Conservation (phyloP, 2,888 invertebrate genomes). For the Diaperis boleti region DNA sequence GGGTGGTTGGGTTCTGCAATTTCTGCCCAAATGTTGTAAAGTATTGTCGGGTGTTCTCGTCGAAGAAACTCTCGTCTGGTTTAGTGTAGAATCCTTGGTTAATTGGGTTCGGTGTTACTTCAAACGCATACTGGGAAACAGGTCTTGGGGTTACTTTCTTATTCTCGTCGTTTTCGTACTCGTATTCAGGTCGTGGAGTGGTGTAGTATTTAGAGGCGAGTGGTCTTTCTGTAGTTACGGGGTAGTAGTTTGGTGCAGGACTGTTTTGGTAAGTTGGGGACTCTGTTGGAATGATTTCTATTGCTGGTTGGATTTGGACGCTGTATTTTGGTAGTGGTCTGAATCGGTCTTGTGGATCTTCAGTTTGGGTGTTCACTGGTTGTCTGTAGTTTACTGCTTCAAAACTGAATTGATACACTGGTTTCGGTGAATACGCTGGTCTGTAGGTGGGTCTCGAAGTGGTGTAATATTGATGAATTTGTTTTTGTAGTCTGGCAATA, state of each 20-base stretch:
- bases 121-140: constrained; percentile 57
- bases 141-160: constrained; percentile 52
- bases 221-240: constrained; percentile 63
- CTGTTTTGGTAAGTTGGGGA: constrained; percentile 46
- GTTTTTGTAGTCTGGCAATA: constrained; percentile 75
- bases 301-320: constrained; percentile 64
- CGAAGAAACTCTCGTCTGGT: constrained; percentile 77
- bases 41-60: constrained; percentile 81
- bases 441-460: constrained; percentile 67
- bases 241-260: constrained; percentile 49
- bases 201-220: constrained; percentile 69
- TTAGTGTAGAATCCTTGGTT: constrained; percentile 75
- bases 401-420: constrained; percentile 81
- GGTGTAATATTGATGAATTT: constrained; percentile 72
- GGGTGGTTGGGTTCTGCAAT: constrained; percentile 68
- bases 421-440: constrained; percentile 63
- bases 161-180: constrained; percentile 66
- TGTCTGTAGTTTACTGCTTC: constrained; percentile 71
- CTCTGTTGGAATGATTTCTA: constrained; percentile 60
- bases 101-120: constrained; percentile 67
- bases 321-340: constrained; percentile 60
- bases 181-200: constrained; percentile 65
- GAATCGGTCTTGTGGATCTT: constrained; percentile 53
- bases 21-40: constrained; percentile 82
- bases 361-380: constrained; percentile 55